Evolutionary conservation across 2,888 invertebrate genomes (phyloP).

Genomic region (Drosophila nr. fundita): DNA sequence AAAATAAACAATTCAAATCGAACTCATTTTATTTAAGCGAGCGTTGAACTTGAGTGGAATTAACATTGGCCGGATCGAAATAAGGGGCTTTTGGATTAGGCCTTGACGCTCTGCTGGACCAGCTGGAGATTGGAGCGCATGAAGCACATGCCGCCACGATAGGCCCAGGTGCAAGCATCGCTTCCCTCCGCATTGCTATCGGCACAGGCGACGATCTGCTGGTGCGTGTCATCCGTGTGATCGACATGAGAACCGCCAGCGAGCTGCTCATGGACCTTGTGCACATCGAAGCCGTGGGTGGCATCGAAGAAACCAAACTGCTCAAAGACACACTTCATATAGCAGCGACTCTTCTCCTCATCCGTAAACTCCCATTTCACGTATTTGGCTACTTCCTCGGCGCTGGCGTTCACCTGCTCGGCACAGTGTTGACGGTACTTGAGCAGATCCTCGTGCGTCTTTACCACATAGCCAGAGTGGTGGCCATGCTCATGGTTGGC

Average conservation of each 20-base stretch:
- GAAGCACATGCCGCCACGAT: constrained; percentile 83
- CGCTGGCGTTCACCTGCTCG: constrained; percentile 67
- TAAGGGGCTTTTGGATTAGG: constrained; percentile 12
- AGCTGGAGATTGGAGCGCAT: constrained; percentile 75
- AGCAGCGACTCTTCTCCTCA: constrained; percentile 82
- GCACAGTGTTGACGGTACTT: constrained; percentile 76
- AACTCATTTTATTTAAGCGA: constrained; percentile 15
- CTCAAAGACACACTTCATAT: constrained; percentile 83
- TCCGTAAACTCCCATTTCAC: constrained; percentile 82
- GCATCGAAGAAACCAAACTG: constrained; percentile 83
- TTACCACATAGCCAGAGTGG: constrained; percentile 75
- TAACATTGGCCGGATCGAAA: neutral
- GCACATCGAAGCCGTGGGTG: constrained; percentile 80
- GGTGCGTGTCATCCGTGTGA: constrained; percentile 78
- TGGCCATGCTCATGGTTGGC: constrained; percentile 57
- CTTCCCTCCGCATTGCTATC: constrained; percentile 77
- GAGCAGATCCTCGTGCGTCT: constrained; percentile 80
- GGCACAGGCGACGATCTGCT: constrained; percentile 80
- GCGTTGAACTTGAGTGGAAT: constrained; percentile 9
- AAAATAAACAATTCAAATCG: neutral
- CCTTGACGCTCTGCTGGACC: constrained; percentile 78
- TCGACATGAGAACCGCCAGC: constrained; percentile 69
- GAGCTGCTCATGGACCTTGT: constrained; percentile 82
- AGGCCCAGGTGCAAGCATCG: constrained; percentile 82
- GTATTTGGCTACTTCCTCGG: constrained; percentile 79